These are phyloP conservation scores for Microchirus variegatus DNA, from an alignment of 2,797 vertebrate genomes.

Conservation along the genomic window DNA sequence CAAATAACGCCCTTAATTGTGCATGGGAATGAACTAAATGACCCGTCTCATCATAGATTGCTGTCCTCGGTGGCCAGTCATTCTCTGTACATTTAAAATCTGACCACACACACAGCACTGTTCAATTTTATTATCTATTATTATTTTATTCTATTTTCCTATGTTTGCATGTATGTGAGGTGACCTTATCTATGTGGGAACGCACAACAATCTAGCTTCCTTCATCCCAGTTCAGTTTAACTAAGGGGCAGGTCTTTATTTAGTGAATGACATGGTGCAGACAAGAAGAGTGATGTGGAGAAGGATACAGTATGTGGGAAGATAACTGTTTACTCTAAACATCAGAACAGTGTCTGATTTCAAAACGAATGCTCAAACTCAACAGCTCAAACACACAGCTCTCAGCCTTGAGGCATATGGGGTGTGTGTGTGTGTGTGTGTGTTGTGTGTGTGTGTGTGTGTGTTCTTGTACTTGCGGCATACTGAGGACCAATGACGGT, in stretches of 20 bases:
- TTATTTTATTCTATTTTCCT: no score
- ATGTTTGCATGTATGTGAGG: no score
- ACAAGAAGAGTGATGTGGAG: background rate
- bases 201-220: background rate
- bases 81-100: no score
- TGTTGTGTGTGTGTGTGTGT: no score
- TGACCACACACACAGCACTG: no score
- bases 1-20: no score
- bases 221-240: background rate
- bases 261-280: background rate
- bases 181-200: background rate
- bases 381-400: slow-evolving; percentile 14
- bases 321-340: background rate
- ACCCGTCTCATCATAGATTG: no score
- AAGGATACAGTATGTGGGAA: background rate
- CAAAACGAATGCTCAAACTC: background rate
- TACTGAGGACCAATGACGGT: no score
- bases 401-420: background rate
- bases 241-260: background rate
- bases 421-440: background rate
- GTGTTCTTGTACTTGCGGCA: no score
- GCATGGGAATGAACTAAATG: no score
- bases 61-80: no score
- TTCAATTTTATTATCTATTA: no score
- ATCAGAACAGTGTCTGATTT: background rate